Conservation (phyloP, 1,140 invertebrate species). For the Episyrphus balteatus region DNA sequence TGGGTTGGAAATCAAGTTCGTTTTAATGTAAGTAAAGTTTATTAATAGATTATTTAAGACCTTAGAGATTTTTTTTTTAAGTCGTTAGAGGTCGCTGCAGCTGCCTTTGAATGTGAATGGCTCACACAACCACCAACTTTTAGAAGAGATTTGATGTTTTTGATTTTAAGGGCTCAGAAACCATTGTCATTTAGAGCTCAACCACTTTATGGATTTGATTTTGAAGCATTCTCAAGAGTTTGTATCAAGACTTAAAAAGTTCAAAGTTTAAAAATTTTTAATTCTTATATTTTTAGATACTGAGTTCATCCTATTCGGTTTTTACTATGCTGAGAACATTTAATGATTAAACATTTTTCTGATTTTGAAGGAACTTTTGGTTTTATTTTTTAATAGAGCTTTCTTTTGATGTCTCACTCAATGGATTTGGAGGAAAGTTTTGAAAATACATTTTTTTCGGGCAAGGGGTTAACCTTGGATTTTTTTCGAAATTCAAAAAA, state of each 20-base stretch:
- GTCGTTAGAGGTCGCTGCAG: conserved; percentile 21
- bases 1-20: conserved; percentile 15
- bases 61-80: not conserved
- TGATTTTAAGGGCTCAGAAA: conserved; percentile 19
- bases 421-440: too few relatives aligned
- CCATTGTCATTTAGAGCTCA: conserved; percentile 16
- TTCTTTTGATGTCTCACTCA: too few relatives aligned
- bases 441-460: too few relatives aligned
- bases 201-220: conserved; percentile 18
- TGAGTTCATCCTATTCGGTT: conserved; percentile 7
- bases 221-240: conserved; percentile 23
- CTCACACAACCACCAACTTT: conserved; percentile 13
- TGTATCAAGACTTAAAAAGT: conserved; percentile 1
- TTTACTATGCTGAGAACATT: conserved; percentile 7
- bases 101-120: conserved; percentile 20
- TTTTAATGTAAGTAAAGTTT: conserved; percentile 10
- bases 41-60: not conserved
- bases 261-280: not conserved
- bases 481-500: too few relatives aligned
- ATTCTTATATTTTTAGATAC: conserved; percentile 3
- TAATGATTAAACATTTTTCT: conserved; percentile 7
- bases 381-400: too few relatives aligned
- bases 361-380: too few relatives aligned
- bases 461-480: too few relatives aligned
- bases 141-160: conserved; percentile 19